Conservation (phyloP, 2,888 invertebrate species). For the Nezara viridula region DNA sequence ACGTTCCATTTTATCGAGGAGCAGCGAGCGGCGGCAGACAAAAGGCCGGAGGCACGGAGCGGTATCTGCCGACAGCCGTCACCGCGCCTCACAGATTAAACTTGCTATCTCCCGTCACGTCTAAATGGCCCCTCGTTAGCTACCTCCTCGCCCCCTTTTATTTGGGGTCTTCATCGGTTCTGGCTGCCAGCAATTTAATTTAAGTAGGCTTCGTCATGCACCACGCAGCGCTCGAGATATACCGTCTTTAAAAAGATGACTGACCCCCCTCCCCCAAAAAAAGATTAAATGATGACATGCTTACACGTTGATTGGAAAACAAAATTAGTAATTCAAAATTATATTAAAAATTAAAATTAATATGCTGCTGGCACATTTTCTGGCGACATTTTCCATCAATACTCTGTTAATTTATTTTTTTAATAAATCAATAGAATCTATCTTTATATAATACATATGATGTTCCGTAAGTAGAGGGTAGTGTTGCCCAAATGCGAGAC, state of each 20-base stretch:
- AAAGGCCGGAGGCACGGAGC: constrained; percentile 4
- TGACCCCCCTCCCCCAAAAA: neutral
- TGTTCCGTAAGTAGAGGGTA: too few species aligned
- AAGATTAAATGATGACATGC: too few species aligned
- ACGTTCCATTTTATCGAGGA: constrained; percentile 39
- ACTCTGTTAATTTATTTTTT: too few species aligned
- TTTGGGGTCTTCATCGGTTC: constrained; percentile 4
- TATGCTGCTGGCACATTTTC: too few species aligned
- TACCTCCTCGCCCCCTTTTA: neutral
- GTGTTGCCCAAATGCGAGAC: too few species aligned
- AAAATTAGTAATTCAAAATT: too few species aligned
- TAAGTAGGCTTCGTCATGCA: neutral
- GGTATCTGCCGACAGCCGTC: constrained; percentile 34
- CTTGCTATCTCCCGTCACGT: constrained; percentile 26
- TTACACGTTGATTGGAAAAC: too few species aligned
- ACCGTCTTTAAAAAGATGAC: neutral
- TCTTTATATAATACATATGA: too few species aligned
- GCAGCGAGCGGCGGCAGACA: neutral
- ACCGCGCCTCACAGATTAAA: constrained; percentile 30
- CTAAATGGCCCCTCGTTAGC: constrained; percentile 17
- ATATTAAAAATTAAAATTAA: too few species aligned
- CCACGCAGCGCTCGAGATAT: neutral
- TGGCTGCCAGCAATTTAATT: neutral
- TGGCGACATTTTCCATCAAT: too few species aligned
- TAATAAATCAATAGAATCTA: too few species aligned